Evolutionary conservation across 2,797 vertebrate species (phyloP).

Genomic region (Poeciliopsis infans): DNA sequence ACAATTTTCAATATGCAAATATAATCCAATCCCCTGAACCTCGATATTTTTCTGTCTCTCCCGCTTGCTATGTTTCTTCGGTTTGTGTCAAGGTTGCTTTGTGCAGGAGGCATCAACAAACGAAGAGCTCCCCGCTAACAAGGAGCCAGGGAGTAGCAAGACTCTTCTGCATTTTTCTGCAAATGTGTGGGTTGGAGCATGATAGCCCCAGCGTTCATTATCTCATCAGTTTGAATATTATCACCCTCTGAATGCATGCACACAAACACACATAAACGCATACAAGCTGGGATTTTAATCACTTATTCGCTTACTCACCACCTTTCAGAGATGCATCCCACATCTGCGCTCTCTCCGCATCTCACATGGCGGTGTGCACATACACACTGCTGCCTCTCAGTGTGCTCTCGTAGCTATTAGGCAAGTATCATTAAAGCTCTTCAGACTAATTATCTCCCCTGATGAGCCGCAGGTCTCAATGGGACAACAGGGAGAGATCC

Average conservation of each 20-base stretch:
- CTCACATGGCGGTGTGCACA: slow-evolving; percentile 30
- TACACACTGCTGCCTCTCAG: slow-evolving; percentile 33
- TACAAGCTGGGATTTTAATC: slow-evolving; percentile 54
- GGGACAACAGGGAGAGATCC: slow-evolving; percentile 53
- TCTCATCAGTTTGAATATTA: slow-evolving; percentile 28
- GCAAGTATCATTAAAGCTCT: slow-evolving; percentile 71
- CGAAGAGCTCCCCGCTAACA: slow-evolving; percentile 26
- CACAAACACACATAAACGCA: slow-evolving; percentile 27
- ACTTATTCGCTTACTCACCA: slow-evolving; percentile 33
- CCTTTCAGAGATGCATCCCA: slow-evolving; percentile 27
- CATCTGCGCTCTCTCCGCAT: slow-evolving; percentile 27
- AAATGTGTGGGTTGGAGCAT: slow-evolving; percentile 10
- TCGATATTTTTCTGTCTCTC: slow-evolving; percentile 20
- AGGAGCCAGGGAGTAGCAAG: slow-evolving; percentile 22
- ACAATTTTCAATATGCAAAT: slow-evolving; percentile 47
- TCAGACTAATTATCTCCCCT: slow-evolving; percentile 75
- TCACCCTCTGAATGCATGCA: slow-evolving; percentile 17
- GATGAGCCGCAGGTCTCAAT: slow-evolving; percentile 71
- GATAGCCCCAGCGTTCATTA: slow-evolving; percentile 45
- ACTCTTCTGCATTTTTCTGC: slow-evolving; percentile 9
- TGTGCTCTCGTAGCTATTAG: slow-evolving; percentile 69
- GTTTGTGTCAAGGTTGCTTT: slow-evolving; percentile 25
- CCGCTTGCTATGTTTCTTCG: slow-evolving; percentile 9
- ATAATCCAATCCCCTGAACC: slow-evolving; percentile 32
- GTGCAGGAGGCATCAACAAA: slow-evolving; percentile 7